Percentiles rank a stretch among this genome's conserved stretches.
These are phyloP conservation scores for Odontothrips loti DNA, from an alignment of 2,888 invertebrate genomes.

Conservation along the genomic window DNA sequence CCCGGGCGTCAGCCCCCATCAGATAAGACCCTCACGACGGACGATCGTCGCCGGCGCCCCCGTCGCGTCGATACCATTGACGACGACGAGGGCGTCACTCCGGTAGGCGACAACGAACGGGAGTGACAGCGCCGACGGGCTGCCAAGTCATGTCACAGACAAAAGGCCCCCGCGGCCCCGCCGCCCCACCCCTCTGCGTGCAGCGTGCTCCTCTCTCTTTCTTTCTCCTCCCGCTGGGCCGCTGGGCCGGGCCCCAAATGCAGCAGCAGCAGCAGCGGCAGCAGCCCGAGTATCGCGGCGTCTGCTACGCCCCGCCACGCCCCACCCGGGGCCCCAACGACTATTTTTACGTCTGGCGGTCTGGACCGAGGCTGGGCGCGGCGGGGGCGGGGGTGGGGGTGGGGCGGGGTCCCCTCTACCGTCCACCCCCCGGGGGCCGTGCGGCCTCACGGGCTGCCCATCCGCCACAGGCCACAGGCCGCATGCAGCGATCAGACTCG, in stretches of 20 bases:
- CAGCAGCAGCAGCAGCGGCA: background rate
- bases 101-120: too few relatives aligned
- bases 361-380: background rate
- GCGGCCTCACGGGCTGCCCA: background rate
- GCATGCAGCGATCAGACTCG: background rate
- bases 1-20: too few relatives aligned
- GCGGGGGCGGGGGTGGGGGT: background rate
- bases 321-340: background rate
- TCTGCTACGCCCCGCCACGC: background rate
- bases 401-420: background rate
- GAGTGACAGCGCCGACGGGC: too few relatives aligned
- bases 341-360: constrained; percentile 22
- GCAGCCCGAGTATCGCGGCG: background rate
- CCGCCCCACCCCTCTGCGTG: background rate
- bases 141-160: too few relatives aligned
- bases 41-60: too few relatives aligned
- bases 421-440: background rate
- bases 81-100: too few relatives aligned
- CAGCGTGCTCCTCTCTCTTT: background rate
- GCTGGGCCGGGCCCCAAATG: background rate
- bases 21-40: too few relatives aligned
- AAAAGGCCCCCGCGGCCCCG: background rate
- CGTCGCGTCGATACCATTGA: too few relatives aligned
- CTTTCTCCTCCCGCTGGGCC: background rate
- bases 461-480: background rate